Base-by-base conservation (phyloP, 1,140 invertebrate genomes). In the Cecropterus lyciades region DNA sequence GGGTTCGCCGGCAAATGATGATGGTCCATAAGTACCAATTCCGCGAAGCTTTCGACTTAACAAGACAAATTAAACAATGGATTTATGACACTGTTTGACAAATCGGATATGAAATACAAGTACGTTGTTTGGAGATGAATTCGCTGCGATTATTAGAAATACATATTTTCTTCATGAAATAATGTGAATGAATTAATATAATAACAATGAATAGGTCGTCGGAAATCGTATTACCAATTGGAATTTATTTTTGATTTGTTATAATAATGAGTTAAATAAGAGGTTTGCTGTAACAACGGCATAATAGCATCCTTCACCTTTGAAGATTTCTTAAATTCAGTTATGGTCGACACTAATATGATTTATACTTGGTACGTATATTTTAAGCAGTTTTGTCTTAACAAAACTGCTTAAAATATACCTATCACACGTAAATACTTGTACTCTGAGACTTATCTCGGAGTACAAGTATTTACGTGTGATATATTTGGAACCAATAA, bases 41-140 rank as follows among this genome's bases (percentile, higher is more conserved):
- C 30, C 6, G 53, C 15, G 27, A 14, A 33, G 27, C 24, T 48
- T 48, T 59, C 24, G 45, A 33, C 27, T 48, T 30, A 24, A 33
- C 40, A 20, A 57, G 11, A 15, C 16, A 59, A 46, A 59, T 59
- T 56, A 7, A 40, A 24, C 55, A 43, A 13, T 56, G n/a, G 15
- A 56, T 43, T 43, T 37, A 37, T 37, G 11, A 37, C 33, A 37
- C 33, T 37, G 33, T 11, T 37, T 37, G 33, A 37, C 9, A 37
- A 37, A 37, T 11, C 9, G 33, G 0, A n/a, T 37, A 37, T 37
- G 0, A n/a, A 3, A 37, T 37, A 6, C 33, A 2, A 37, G 7
- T 30, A 0, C 7, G 7, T 3, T 7, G 3, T 30, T 30, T 8
- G 7, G 3, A 30, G 14, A 17, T 46, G 7, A 17, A 46, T 17